phyloP scores from a whole-genome alignment of 2,797 vertebrate species.

The Anisognathus igniventris region DNA sequence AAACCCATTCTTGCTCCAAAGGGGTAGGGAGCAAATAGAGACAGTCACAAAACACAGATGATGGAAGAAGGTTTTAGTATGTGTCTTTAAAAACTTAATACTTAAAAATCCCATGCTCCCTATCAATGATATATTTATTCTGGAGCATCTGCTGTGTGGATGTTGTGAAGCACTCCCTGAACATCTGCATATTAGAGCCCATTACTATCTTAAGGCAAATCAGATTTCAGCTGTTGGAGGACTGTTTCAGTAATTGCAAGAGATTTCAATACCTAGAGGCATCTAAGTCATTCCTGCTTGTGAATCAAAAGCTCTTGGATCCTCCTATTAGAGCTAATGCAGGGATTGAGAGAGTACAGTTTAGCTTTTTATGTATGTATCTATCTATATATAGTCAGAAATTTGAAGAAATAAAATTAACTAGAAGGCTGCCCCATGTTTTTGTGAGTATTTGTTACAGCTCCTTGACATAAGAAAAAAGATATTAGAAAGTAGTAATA shows the following conservation, averaged over 20 bases:
- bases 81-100: background rate
- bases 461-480: background rate
- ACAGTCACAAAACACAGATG: background rate
- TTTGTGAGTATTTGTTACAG: background rate
- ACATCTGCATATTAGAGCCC: slow-evolving; percentile 30
- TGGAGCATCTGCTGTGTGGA: background rate
- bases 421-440: background rate
- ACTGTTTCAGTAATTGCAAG: slow-evolving; percentile 13
- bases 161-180: background rate
- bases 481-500: background rate
- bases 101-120: background rate
- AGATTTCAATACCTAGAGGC: slow-evolving; percentile 5
- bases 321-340: slow-evolving; percentile 4
- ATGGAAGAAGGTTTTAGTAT: background rate
- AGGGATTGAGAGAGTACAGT: background rate
- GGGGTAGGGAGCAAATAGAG: background rate
- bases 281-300: background rate
- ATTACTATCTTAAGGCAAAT: slow-evolving; percentile 44
- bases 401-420: background rate
- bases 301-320: background rate
- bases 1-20: background rate
- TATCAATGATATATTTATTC: background rate
- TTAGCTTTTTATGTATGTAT: background rate
- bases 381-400: background rate
- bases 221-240: slow-evolving; percentile 33